Evolutionary conservation across 2,888 invertebrate genomes (phyloP).

Genomic region (Idaea dimidiata): DNA sequence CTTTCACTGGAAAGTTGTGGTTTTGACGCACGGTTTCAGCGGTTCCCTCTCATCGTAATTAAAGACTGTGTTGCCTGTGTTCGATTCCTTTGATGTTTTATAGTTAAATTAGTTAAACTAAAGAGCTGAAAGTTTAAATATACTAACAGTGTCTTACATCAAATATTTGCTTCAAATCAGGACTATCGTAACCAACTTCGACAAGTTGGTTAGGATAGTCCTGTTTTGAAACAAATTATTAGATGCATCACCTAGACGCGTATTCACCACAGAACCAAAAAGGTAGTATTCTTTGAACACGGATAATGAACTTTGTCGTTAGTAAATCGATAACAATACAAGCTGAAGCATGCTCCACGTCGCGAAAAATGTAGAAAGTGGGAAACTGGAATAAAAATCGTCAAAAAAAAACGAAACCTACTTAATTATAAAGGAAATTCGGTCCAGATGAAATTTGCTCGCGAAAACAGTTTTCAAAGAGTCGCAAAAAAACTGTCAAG

Average conservation of each 20-base stretch:
- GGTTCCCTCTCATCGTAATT: conserved; percentile 9
- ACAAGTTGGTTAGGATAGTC: too few relatives aligned
- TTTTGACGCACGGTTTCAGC: conserved; percentile 16
- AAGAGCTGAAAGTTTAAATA: background rate
- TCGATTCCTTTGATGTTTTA: background rate
- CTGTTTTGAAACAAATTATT: too few relatives aligned
- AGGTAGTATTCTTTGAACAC: background rate
- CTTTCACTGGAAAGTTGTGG: conserved; percentile 22
- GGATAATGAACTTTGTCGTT: background rate
- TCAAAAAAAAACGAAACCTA: conserved; percentile 14
- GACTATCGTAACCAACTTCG: too few relatives aligned
- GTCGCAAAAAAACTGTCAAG: conserved; percentile 37
- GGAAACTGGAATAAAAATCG: conserved; percentile 4
- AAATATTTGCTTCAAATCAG: too few relatives aligned
- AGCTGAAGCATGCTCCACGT: background rate
- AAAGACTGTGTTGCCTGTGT: conserved; percentile 9
- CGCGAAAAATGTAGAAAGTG: background rate
- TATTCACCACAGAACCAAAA: background rate
- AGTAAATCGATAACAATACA: background rate
- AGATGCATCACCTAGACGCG: too few relatives aligned
- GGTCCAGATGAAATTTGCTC: conserved; percentile 42
- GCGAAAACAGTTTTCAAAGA: conserved; percentile 42
- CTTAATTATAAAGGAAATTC: conserved; percentile 29
- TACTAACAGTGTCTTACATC: too few relatives aligned
- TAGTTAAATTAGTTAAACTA: background rate